Base-by-base conservation (phyloP, 2,888 invertebrate genomes). In the Gerris lacustris region DNA sequence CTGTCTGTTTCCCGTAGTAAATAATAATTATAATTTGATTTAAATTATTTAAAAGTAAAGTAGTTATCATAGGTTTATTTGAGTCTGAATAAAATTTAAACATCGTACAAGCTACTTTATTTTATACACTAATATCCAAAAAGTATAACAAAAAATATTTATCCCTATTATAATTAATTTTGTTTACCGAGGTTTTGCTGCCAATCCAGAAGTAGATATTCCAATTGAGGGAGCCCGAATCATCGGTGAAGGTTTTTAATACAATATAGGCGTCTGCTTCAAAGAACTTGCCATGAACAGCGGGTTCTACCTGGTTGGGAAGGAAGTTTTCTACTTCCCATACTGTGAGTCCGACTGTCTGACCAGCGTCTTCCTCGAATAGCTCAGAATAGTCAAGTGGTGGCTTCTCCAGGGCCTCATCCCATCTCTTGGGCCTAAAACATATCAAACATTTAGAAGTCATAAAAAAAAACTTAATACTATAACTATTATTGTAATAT, bases 301-400 rank as follows among this genome's bases (percentile, higher is more conserved):
- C 94, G 85, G 94, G 93, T 70, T 93, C 93, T 66, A 99, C 89
- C 77, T 91, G 90, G 79, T 96, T 96, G 0, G 99, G 99, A 74
- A 98, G 84, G 81, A 99, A 99, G 82, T 99, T 99, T 81, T 99
- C 99, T 73, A 99, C 99, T 84, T 99, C 99, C 98, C 98, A 99
- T 73, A 97, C 90, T 44, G 92, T 91, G 47, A 99, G 78, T 4
- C 97, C 96, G 0, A 95, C 91, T 70, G 91, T 84, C 79, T 95
- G 94, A 0, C 98, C 98, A 0, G 96, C 94, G 77, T 93, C 95
- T 76, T 93, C 92, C 77, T 93, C 97, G 80, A 97, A 99, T 81
- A 97, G 93, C 81, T 97, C 96, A 0, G 96, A 96, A 82, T 98
- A 98, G 82, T 98, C 95, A 70, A 98, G 81, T 64, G 95, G 92